These are phyloP conservation scores for Rhamnusium bicolor DNA, from an alignment of 2,888 invertebrate genomes.

Conservation along the genomic window DNA sequence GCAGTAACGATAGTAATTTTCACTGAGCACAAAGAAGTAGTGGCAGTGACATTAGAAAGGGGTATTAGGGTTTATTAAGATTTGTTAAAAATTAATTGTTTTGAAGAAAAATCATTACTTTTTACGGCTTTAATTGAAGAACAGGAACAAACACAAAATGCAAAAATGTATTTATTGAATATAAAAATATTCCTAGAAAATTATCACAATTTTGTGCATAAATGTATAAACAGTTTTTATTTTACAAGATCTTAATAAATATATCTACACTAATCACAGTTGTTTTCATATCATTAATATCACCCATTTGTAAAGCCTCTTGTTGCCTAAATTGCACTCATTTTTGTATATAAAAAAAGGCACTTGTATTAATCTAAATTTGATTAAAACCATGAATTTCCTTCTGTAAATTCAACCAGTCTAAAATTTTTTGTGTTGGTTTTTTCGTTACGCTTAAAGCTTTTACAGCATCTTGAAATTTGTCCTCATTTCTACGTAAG, in stretches of 20 bases:
- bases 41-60: too few species aligned
- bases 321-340: neutral
- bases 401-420: slow-evolving; percentile 70
- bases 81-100: too few species aligned
- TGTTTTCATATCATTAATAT: slow-evolving; percentile 12
- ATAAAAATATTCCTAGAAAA: slow-evolving; percentile 24
- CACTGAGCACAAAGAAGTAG: too few species aligned
- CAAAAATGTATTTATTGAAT: neutral
- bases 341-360: slow-evolving; percentile 10
- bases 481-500: slow-evolving; percentile 84
- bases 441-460: slow-evolving; percentile 69
- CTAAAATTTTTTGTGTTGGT: slow-evolving; percentile 68
- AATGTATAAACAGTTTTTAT: neutral
- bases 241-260: neutral
- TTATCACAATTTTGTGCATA: slow-evolving; percentile 29
- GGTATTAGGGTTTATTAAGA: too few species aligned
- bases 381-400: slow-evolving; percentile 60
- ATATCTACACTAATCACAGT: slow-evolving; percentile 24
- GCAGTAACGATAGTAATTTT: too few species aligned
- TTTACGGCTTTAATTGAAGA: too few species aligned
- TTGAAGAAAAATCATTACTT: too few species aligned
- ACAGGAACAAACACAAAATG: too few species aligned
- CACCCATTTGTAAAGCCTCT: slow-evolving; percentile 1
- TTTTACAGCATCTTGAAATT: slow-evolving; percentile 78
- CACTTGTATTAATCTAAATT: slow-evolving; percentile 11